These are phyloP conservation scores for Acleris laterana DNA, from an alignment of 2,888 invertebrate genomes.

Conservation along the genomic window DNA sequence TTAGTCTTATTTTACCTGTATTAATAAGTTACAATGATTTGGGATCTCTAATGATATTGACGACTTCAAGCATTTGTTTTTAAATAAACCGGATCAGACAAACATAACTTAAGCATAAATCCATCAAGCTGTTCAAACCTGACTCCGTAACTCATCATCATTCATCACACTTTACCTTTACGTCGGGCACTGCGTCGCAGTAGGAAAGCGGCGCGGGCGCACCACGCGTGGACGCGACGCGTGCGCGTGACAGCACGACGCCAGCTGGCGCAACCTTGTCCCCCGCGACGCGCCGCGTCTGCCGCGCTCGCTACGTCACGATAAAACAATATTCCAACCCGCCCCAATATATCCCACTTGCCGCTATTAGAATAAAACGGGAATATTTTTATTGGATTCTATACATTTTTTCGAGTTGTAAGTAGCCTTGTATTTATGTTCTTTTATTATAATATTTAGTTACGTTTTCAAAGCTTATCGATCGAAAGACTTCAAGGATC, in stretches of 20 bases:
- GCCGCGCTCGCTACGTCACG: slow-evolving; percentile 42
- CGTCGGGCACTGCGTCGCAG: slow-evolving; percentile 12
- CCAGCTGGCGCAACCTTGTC: slow-evolving; percentile 60
- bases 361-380: slow-evolving; percentile 38
- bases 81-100: no score
- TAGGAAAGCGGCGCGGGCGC: slow-evolving; percentile 33
- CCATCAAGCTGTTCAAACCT: neutral
- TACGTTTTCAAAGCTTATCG: slow-evolving; percentile 6
- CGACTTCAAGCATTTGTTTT: no score
- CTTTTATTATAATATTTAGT: neutral
- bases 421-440: slow-evolving; percentile 36
- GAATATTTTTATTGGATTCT: slow-evolving; percentile 37
- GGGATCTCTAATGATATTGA: no score
- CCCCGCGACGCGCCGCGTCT: slow-evolving; percentile 53
- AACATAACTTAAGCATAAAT: no score
- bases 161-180: neutral
- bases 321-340: slow-evolving; percentile 42
- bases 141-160: neutral
- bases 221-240: slow-evolving; percentile 34
- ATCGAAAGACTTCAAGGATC: neutral
- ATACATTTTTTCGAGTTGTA: slow-evolving; percentile 37
- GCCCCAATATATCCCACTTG: slow-evolving; percentile 45
- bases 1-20: no score
- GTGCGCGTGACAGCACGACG: slow-evolving; percentile 41
- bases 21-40: no score